Evolutionary conservation across 2,888 invertebrate species (phyloP), one percentile per base, ranked within the genome.

Genomic region (Brenthis hecate): DNA sequence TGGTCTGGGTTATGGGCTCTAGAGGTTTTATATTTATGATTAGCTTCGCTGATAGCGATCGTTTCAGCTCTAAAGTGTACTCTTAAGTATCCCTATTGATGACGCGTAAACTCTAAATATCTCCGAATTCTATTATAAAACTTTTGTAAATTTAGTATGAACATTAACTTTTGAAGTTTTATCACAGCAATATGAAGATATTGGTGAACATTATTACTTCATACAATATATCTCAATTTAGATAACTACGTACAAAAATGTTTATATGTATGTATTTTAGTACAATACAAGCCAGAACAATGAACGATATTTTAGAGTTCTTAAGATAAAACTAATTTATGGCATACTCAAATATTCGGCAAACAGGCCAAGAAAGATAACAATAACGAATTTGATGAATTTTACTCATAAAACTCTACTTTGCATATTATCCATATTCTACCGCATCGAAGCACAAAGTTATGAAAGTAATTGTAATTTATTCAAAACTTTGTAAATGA

Each of bases 11-110:
- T 83, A 83, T 74, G 70, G 78, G 72, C 77, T 77, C 78, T 77
- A 74, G 75, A 76, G 76, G 76, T 80, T 83, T 83, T 82, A 85
- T 86, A 84, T 87, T 89, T 89, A 87, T 86, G 83, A 84, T 88
- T 84, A 85, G 81, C 80, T 78, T 72, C 76, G 75, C 76, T 78
- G 83, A 83, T 82, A 83, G 83, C 82, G 76, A 85, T 81, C 85
- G 78, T 82, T 85, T 81, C 74, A 77, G 76, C 78, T 80, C 76
- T 74, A 75, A 84, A 86, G 81, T 81, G 76, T 75, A 80, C 81
- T 84, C 82, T 86, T 84, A 79, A 78, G 73, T 72, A 75, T 75
- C 75, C 75, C 80, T 79, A 85, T 88, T 85, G 86, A 85, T 85
- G 85, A 81, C 80, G 78, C 79, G 76, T 67, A 70, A 66, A 71